Percentiles rank a stretch among this genome's conserved stretches.
Evolutionary conservation across 2,797 vertebrate genomes (phyloP).

Genomic region (Poeciliopsis presidionis): DNA sequence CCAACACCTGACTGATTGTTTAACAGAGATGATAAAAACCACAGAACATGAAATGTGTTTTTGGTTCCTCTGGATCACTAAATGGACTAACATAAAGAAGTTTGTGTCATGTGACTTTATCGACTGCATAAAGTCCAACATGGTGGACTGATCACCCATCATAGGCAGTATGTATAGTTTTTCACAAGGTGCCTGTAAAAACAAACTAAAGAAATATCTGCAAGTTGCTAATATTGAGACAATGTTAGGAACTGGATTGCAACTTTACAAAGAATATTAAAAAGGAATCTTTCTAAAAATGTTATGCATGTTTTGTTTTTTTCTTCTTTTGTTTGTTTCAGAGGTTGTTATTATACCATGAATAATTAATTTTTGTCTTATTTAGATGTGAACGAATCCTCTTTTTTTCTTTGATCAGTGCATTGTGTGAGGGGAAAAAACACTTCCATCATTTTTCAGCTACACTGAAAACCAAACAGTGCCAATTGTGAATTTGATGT

Average conservation of each 20-base stretch:
- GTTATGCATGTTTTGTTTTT: background rate
- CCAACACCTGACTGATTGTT: background rate
- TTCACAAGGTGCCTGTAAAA: background rate
- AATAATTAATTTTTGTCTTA: constrained; percentile 10
- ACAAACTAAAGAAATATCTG: background rate
- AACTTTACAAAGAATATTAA: constrained; percentile 2
- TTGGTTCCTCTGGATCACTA: background rate
- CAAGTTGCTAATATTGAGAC: background rate
- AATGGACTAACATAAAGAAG: background rate
- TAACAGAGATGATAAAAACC: background rate
- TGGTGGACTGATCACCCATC: background rate
- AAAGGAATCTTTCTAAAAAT: constrained; percentile 9
- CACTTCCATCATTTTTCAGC: background rate
- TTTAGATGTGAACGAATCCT: constrained; percentile 14
- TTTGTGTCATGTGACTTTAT: background rate
- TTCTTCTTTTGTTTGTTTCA: constrained; percentile 2
- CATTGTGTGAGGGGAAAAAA: background rate
- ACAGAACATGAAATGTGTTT: background rate
- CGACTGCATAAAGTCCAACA: background rate
- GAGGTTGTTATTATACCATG: constrained; percentile 3
- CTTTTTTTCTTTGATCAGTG: constrained; percentile 14
- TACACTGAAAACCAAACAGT: constrained; percentile 3
- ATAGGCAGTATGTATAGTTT: background rate
- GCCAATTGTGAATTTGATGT: background rate
- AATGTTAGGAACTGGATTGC: background rate